phyloP scores from a whole-genome alignment of 2,797 vertebrate genomes.

The Smutsia temminckii region DNA sequence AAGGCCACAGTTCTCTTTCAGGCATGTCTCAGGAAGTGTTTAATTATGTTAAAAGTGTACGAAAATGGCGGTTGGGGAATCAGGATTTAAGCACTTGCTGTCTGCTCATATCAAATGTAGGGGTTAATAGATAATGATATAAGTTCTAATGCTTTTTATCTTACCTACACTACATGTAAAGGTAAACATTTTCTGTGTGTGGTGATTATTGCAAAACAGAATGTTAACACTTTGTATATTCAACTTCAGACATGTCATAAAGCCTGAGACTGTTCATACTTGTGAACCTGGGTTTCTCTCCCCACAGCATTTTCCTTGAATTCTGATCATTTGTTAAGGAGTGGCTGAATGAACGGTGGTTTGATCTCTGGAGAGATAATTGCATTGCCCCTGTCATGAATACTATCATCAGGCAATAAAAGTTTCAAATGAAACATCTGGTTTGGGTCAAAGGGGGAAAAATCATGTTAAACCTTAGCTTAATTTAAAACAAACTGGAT shows the following conservation, averaged over 20 bases:
- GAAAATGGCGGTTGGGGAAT: background rate
- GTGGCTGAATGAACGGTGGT: background rate
- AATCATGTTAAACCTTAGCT: background rate
- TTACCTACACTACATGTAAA: constrained; percentile 11
- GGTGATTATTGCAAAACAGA: constrained; percentile 46
- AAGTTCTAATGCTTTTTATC: background rate
- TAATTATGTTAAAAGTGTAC: constrained; percentile 38
- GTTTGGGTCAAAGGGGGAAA: background rate
- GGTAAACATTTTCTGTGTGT: background rate
- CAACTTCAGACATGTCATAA: constrained; percentile 22
- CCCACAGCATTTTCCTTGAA: background rate
- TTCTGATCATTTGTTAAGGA: constrained; percentile 51
- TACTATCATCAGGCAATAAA: constrained; percentile 1
- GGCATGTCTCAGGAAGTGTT: background rate
- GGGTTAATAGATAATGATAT: background rate
- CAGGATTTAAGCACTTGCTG: background rate
- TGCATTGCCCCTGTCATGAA: background rate
- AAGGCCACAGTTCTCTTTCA: constrained; percentile 62
- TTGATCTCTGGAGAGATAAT: background rate
- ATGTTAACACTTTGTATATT: constrained; percentile 2
- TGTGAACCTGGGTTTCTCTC: background rate
- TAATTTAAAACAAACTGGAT: constrained; percentile 43
- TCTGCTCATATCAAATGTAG: background rate
- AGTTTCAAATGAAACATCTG: constrained; percentile 36
- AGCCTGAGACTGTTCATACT: constrained; percentile 22